Evolutionary conservation across 2,113 vertebrate species (phyloP).

Genomic region (Hipposideros armiger): DNA sequence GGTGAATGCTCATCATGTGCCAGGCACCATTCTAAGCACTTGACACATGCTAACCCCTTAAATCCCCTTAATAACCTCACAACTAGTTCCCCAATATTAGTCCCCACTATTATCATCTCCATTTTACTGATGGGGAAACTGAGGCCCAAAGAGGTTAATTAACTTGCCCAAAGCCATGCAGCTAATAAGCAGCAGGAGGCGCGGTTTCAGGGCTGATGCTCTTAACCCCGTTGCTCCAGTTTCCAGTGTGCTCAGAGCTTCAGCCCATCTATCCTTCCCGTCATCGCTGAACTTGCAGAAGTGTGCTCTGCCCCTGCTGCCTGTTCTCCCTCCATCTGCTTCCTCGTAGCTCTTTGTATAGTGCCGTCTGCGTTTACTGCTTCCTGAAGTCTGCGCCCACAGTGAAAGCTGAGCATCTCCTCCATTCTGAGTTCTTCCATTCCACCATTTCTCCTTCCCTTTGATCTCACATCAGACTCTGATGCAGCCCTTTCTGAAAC

Average conservation of each 20-base stretch:
- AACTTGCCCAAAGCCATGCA: neutral
- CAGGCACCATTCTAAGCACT: neutral
- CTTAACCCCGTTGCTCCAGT: neutral
- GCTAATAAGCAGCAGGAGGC: neutral
- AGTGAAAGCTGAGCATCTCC: neutral
- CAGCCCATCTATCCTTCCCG: neutral
- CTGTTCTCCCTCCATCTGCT: neutral
- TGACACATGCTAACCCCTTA: neutral
- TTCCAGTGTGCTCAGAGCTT: neutral
- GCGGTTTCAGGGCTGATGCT: neutral
- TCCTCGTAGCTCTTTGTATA: neutral
- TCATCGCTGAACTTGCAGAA: neutral
- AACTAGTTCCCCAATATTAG: neutral
- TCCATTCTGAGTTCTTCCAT: neutral
- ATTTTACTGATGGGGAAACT: constrained; percentile 28
- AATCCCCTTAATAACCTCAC: neutral
- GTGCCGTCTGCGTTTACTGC: neutral
- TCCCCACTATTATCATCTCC: neutral
- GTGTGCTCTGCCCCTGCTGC: neutral
- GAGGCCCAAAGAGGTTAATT: neutral
- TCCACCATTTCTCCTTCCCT: neutral
- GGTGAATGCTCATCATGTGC: neutral
- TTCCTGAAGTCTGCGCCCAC: neutral
- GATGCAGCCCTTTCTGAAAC: neutral
- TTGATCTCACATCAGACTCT: neutral